Evolutionary conservation across 2,797 vertebrate genomes (phyloP), one percentile per base, ranked within the genome.

Genomic region (Lutjanus argentimaculatus): DNA sequence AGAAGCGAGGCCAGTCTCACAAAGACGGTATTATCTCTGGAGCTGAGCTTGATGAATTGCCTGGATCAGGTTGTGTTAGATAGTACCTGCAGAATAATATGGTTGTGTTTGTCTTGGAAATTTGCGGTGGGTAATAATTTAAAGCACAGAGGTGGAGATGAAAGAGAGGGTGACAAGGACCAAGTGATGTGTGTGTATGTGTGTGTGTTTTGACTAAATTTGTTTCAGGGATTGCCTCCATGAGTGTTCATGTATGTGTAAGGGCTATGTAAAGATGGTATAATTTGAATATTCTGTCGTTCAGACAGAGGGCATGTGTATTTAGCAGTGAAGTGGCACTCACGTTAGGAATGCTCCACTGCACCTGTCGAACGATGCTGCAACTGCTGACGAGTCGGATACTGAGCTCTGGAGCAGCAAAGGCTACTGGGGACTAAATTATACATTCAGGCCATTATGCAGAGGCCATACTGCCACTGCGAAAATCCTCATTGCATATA

Each of bases 361-460:
- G 43, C 71, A 78, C 61, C 72, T 75, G 71, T 85, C 45, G 0
- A 74, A 71, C 11, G 13, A 59, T 42, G 25, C 49, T 3, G 45
- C 67, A 75, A 59, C 61, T 78, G 69, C 80, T 90, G 61, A 84
- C 14, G 3, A 75, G 48, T 55, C n/a, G 14, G 45, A 49, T 22
- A 56, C 51, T 8, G 2, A 16, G 52, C 61, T 36, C 53, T 40
- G 6, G 12, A 66, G 72, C 57, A 69, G 56, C 21, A 80, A 76
- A 71, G 49, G 62, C 77, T 51, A 46, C 75, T 53, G 67, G 11
- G 17, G 9, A 66, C 62, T 85, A 53, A 89, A 90, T 90, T 88
- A 91, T 85, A 74, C 63, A 91, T 91, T 74, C 19, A 68, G 49
- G 67, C 36, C 68, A 71, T 79, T 78, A 83, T 79, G 79, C 85